Conservation (phyloP, 2,888 invertebrate species). For the Volucella inflata region DNA sequence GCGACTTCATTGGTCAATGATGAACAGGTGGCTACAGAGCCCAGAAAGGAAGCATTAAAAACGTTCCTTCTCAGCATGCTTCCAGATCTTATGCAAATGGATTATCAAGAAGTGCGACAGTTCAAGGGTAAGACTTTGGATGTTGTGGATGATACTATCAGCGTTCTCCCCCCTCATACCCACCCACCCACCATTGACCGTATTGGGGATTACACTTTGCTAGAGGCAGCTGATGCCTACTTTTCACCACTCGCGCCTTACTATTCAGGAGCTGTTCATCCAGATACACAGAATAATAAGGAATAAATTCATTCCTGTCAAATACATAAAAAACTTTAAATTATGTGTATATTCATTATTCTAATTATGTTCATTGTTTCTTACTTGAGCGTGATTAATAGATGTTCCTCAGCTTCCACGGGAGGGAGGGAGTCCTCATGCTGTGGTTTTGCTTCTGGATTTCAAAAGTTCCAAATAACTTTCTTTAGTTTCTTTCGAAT, state of each 20-base stretch:
- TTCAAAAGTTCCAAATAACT: constrained; percentile 25
- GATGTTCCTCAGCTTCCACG: no score
- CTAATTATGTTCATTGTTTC: no score
- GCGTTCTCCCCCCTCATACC: background rate
- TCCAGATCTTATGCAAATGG: constrained; percentile 6
- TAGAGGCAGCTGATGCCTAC: no score
- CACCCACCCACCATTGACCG: background rate
- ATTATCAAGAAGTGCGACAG: constrained; percentile 3
- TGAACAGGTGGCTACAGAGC: background rate
- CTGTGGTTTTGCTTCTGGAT: background rate
- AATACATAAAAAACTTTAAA: no score
- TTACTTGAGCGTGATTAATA: no score
- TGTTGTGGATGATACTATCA: constrained; percentile 1
- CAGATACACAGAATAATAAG: no score
- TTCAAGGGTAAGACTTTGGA: background rate
- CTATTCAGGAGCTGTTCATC: no score
- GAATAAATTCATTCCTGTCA: no score
- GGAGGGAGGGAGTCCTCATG: no score
- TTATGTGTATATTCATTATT: no score
- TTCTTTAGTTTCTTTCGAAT: constrained; percentile 16
- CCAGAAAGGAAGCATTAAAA: background rate
- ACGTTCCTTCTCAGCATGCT: constrained; percentile 7
- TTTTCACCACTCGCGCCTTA: no score
- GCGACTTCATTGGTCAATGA: background rate
- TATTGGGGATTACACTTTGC: no score